These are phyloP conservation scores for Morpho deidamia DNA, from an alignment of 2,888 invertebrate species.

Conservation along the genomic window DNA sequence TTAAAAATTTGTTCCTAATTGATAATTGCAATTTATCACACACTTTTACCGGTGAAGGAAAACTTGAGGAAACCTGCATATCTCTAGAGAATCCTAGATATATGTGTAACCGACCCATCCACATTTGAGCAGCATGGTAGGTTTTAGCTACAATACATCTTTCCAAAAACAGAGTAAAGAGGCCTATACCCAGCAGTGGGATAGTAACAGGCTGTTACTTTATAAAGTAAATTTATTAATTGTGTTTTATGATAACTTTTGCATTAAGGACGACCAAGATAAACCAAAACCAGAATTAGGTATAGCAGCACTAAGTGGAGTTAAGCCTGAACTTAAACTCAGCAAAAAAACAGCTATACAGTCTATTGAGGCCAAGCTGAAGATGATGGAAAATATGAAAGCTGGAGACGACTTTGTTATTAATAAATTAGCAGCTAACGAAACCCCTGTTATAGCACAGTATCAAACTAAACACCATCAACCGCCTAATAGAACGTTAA, in stretches of 20 bases:
- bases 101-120: too few relatives aligned
- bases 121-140: too few relatives aligned
- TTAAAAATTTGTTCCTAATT: too few relatives aligned
- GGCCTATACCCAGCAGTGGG: too few relatives aligned
- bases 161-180: too few relatives aligned
- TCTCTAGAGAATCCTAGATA: too few relatives aligned
- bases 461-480: slow-evolving; percentile 79
- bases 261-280: slow-evolving; percentile 83
- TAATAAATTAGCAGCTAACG: slow-evolving; percentile 82
- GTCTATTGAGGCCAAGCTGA: slow-evolving; percentile 92
- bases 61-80: too few relatives aligned
- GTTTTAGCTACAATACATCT: too few relatives aligned
- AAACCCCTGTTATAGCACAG: slow-evolving; percentile 83
- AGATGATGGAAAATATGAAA: slow-evolving; percentile 85
- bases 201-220: too few relatives aligned
- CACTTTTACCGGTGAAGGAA: too few relatives aligned
- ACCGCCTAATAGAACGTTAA: slow-evolving; percentile 51
- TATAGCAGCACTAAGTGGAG: slow-evolving; percentile 87
- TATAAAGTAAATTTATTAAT: too few relatives aligned
- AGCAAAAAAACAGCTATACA: slow-evolving; percentile 90
- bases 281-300: slow-evolving; percentile 86
- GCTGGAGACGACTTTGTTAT: slow-evolving; percentile 85
- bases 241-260: not conserved
- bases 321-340: slow-evolving; percentile 78
- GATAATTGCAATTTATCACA: too few relatives aligned